Evolutionary conservation across 2,797 vertebrate species (phyloP), one percentile per base, ranked within the genome.

Genomic region (Sebastes alutus): DNA sequence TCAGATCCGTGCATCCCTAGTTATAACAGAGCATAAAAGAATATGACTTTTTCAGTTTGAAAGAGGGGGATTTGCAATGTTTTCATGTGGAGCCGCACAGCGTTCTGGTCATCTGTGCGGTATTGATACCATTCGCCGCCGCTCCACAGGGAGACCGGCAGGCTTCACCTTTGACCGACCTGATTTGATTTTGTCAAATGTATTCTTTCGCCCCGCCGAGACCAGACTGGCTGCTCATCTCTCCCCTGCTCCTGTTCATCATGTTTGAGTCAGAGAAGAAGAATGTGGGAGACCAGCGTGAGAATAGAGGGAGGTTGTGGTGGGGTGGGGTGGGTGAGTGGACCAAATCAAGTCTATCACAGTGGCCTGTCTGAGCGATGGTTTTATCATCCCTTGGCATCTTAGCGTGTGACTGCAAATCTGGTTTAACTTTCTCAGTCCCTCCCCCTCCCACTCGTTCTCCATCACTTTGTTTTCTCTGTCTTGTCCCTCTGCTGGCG

Each of bases 181-280:
- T 92, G 89, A 95, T 94, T 94, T 92, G 92, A 95, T 94, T 93
- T 91, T 85, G 83, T 90, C 83, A 87, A 90, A 93, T 88, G 78
- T 88, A 90, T 88, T 91, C 85, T 78, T 73, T 91, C 22, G 64
- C 74, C 86, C 80, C 22, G 82, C 63, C 2, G 85, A 88, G 90
- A 82, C 84, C 75, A 11, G 64, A 62, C 86, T 82, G 86, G 85
- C 87, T 86, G 78, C 81, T 91, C 84, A 72, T 89, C 84, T 87
- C 86, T 87, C 87, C 77, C 64, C 72, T 72, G 83, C 85, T 87
- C 81, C 86, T 74, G 80, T 77, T 88, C 87, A 89, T 88, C 88
- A 74, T 83, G 76, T 91, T 72, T 87, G 84, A 88, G 78, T 90
- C 85, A 84, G 82, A 76, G 87, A 85, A 72, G 72, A 29, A 77